Percentiles rank a stretch among this genome's conserved stretches.
Conservation (phyloP, 2,888 invertebrate species). For the Zhuqinia jingwanae region DNA sequence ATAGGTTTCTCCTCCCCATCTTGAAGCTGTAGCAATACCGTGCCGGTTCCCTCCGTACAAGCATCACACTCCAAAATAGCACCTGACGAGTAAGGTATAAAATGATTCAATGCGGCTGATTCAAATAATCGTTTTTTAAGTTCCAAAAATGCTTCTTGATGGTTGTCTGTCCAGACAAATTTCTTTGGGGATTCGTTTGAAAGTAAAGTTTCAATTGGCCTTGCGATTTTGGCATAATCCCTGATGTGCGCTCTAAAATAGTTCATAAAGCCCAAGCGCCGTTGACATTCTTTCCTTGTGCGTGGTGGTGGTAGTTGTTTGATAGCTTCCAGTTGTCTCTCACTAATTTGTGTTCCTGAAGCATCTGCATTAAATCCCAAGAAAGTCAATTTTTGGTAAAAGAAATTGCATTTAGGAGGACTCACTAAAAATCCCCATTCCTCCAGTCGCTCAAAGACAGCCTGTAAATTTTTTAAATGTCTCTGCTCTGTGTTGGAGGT, state of each 20-base stretch:
- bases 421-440: no score
- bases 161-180: slow-evolving; percentile 3
- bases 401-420: no score
- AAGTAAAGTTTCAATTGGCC: slow-evolving; percentile 4
- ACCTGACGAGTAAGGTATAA: not conserved
- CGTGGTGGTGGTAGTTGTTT: no score
- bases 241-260: slow-evolving; percentile 11
- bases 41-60: not conserved
- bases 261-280: not conserved
- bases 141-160: not conserved
- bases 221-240: not conserved
- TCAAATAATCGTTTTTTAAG: not conserved
- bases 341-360: no score
- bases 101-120: not conserved
- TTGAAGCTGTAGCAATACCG: not conserved
- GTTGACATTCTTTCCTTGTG: no score
- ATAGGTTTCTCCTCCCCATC: not conserved
- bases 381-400: no score
- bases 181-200: not conserved
- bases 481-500: no score
- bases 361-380: no score
- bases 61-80: not conserved
- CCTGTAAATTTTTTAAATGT: no score
- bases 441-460: no score
- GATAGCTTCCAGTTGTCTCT: no score